Percentiles rank a stretch among this genome's conserved stretches.
phyloP scores from a whole-genome alignment of 2,113 vertebrate species.

The Sylvia atricapilla region DNA sequence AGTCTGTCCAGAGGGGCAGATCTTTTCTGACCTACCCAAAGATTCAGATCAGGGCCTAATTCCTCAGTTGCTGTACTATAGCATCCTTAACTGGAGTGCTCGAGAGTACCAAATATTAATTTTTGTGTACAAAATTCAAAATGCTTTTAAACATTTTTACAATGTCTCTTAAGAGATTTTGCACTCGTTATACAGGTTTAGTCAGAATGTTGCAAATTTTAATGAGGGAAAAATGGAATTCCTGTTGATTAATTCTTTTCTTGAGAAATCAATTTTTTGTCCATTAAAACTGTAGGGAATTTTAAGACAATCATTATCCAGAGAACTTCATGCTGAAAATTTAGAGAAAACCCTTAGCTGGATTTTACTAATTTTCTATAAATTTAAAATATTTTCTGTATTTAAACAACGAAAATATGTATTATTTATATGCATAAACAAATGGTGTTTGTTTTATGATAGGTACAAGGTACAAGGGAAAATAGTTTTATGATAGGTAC shows the following conservation, averaged over 20 bases:
- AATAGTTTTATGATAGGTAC: neutral
- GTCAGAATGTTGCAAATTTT: neutral
- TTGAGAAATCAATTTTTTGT: neutral
- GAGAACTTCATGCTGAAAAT: neutral
- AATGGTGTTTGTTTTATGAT: rapidly evolving
- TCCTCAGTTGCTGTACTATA: neutral
- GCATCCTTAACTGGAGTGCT: neutral
- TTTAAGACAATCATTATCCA: neutral
- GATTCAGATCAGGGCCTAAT: neutral
- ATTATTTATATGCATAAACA: neutral
- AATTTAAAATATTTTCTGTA: neutral
- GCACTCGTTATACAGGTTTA: neutral
- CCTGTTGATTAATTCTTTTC: neutral
- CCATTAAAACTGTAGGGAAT: neutral
- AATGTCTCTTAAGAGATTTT: neutral
- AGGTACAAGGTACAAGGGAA: neutral
- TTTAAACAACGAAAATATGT: neutral
- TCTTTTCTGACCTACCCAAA: neutral
- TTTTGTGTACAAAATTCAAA: neutral
- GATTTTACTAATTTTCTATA: neutral
- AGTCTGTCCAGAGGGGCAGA: neutral
- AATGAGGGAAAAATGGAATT: neutral
- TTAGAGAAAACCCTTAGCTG: neutral
- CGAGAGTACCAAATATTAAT: neutral
- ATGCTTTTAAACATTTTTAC: neutral